These are phyloP conservation scores for Plusia festucae DNA, from an alignment of 2,888 invertebrate species.

Conservation along the genomic window DNA sequence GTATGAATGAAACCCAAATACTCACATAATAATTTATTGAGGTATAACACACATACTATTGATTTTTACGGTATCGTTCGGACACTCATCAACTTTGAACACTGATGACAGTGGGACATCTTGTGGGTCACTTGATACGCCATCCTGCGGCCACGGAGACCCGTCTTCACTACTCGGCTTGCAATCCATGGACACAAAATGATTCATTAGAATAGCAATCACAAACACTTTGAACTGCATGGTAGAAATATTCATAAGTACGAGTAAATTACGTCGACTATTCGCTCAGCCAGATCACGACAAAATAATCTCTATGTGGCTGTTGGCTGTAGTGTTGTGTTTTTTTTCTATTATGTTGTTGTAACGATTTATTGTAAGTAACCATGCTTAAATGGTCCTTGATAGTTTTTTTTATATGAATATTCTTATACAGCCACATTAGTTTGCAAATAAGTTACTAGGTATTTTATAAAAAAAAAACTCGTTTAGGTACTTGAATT, in stretches of 20 bases:
- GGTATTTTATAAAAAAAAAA: no score
- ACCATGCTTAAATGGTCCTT: neutral
- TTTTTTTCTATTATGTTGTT: neutral
- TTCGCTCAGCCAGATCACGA: neutral
- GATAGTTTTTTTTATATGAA: neutral
- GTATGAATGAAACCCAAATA: neutral
- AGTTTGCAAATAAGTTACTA: neutral
- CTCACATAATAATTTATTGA: neutral
- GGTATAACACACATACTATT: neutral
- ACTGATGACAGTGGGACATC: neutral
- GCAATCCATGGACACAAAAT: slow-evolving; percentile 2
- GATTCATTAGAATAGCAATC: neutral
- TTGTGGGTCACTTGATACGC: neutral
- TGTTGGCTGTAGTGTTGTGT: neutral
- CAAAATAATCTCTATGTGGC: neutral
- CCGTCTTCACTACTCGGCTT: neutral
- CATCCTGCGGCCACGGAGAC: neutral
- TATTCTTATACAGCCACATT: neutral
- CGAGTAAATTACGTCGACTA: no score
- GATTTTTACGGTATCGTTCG: neutral
- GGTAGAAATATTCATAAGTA: neutral
- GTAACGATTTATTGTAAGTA: neutral
- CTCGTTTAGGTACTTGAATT: no score
- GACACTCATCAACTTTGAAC: neutral
- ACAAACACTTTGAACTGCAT: neutral